Conservation (phyloP, 1,140 invertebrate species). For the Aphis gossypii region DNA sequence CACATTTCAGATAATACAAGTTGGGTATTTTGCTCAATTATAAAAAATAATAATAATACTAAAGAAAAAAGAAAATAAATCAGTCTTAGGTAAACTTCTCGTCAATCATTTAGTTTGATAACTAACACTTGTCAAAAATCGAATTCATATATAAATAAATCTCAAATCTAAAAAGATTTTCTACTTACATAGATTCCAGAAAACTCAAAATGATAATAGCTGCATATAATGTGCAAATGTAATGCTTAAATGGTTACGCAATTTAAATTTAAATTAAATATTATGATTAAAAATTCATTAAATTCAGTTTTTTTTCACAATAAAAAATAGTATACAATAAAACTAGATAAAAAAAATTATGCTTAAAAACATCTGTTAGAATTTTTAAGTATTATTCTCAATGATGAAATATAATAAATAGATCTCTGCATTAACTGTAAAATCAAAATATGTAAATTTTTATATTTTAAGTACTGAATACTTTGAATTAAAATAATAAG, state of each 20-base stretch:
- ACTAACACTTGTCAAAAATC: background rate
- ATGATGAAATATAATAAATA: conserved; percentile 13
- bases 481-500: background rate
- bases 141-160: background rate
- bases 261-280: background rate
- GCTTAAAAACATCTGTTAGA: background rate
- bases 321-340: background rate
- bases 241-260: background rate
- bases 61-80: conserved; percentile 46
- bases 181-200: background rate
- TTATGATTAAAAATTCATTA: background rate
- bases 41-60: conserved; percentile 22
- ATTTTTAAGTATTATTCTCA: background rate
- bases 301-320: background rate
- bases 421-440: background rate
- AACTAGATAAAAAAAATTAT: background rate
- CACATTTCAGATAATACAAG: conserved; percentile 31
- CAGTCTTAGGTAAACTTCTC: conserved; percentile 52
- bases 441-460: background rate
- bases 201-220: background rate
- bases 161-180: background rate
- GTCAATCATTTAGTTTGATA: background rate
- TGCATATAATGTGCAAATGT: background rate
- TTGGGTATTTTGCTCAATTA: conserved; percentile 21
- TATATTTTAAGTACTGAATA: background rate